Conservation (phyloP, 2,113 vertebrate genomes). For the Bucco capensis region DNA sequence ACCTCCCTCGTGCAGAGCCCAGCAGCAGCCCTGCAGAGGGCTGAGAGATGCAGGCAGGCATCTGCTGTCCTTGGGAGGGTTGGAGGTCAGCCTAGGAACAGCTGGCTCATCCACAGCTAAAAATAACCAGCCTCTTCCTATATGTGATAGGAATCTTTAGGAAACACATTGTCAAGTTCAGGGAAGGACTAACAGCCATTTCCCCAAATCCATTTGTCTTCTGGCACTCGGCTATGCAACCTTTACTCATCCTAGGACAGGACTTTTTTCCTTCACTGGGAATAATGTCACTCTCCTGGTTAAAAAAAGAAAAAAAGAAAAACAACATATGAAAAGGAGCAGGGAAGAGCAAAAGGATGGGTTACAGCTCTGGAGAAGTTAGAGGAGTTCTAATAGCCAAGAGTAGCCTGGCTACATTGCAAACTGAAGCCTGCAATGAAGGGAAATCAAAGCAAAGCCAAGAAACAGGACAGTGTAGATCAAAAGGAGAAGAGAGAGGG, state of each 20-base stretch:
- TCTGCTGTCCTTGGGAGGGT: neutral
- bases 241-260: constrained; percentile 11
- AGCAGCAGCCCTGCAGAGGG: rapidly evolving
- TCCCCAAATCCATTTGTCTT: constrained; percentile 22
- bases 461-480: neutral
- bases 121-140: constrained; percentile 27
- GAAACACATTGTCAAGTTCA: constrained; percentile 42
- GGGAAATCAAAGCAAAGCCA: neutral
- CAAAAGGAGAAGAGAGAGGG: neutral
- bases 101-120: constrained; percentile 16
- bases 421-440: neutral
- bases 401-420: neutral
- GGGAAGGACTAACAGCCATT: constrained; percentile 1
- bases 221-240: neutral
- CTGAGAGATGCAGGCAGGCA: neutral
- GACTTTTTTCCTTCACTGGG: neutral
- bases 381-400: neutral
- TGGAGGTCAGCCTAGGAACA: neutral
- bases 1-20: neutral
- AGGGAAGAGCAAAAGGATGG: neutral
- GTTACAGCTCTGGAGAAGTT: neutral
- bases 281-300: neutral
- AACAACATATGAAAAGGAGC: neutral
- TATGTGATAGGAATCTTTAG: neutral
- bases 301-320: neutral